Evolutionary conservation across 2,113 vertebrate species (phyloP), one percentile per base, ranked within the genome.

Genomic region (Semicossyphus pulcher): DNA sequence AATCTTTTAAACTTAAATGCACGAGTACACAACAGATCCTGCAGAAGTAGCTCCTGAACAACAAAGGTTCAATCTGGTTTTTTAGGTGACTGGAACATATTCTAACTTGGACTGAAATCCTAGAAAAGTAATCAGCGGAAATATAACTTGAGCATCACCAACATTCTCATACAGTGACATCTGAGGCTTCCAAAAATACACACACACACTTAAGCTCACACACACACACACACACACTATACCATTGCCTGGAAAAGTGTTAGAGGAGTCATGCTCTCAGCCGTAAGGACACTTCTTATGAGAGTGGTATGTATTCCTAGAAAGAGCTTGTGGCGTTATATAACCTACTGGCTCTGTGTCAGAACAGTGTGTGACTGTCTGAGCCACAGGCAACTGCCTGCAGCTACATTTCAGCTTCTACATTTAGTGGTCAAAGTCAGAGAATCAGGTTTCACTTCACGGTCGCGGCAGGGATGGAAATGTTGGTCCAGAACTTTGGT

Each of bases 241-340:
- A 15, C 5, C 18, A 34, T 45, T 71, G 42, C 49, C 41, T 79
- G 66, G 57, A 78, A 78, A 61, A 15, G 6, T 39, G 9, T 28
- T 32, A 10, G 28, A 31, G 32, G 28, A 54, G 15, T 26, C 20
- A 4, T 26, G 11, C 53, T 53, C 36, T 18, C 20, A 29, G 57
- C 5, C 3, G 28, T 62, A 2, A 4, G 31, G n/a, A 62, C 32
- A 21, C 47, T 29, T 23, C 25, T 18, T n/a, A 1, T 41, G 49
- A 26, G 18, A 48, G 51, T 9, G 37, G 23, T 23, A 16, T 63
- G 64, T 52, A 4, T 80, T 80, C 80, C 21, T 78, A 65, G 80
- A 81, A 66, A 7, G 77, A 49, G 47, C 47, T 49, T 42, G 51
- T 49, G 79, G 7, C 20, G 1, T 59, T 62, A 73, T 53, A 14